phyloP scores from a whole-genome alignment of 2,797 vertebrate genomes.

The Corythornis leucogaster region DNA sequence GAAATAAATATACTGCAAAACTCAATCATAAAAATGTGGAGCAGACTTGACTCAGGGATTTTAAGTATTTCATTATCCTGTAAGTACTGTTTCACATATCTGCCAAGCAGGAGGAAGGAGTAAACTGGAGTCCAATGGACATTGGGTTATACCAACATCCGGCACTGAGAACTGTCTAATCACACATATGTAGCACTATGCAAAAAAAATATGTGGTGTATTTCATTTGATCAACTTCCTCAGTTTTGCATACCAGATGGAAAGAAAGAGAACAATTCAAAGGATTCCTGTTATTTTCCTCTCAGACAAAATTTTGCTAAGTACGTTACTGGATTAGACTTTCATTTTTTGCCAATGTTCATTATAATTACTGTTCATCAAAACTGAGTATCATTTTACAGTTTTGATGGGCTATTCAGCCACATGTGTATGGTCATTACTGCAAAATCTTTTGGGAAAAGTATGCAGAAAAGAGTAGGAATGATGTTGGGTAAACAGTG shows the following conservation, averaged over 20 bases:
- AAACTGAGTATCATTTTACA: background rate
- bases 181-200: background rate
- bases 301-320: background rate
- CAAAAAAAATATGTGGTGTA: background rate
- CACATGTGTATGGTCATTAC: background rate
- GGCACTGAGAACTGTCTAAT: background rate
- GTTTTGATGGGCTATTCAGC: background rate
- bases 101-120: background rate
- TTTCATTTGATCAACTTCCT: background rate
- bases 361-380: background rate
- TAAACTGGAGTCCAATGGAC: background rate
- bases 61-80: background rate
- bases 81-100: background rate
- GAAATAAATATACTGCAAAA: background rate
- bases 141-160: background rate
- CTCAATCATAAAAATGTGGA: background rate
- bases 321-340: background rate
- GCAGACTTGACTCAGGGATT: background rate
- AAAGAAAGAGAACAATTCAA: background rate
- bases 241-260: conserved; percentile 16
- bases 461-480: background rate
- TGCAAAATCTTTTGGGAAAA: background rate
- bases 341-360: background rate
- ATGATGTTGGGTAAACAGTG: background rate
- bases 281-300: background rate